These are phyloP conservation scores for Hylyphantes graminicola DNA, from an alignment of 1,140 invertebrate genomes.

Conservation along the genomic window DNA sequence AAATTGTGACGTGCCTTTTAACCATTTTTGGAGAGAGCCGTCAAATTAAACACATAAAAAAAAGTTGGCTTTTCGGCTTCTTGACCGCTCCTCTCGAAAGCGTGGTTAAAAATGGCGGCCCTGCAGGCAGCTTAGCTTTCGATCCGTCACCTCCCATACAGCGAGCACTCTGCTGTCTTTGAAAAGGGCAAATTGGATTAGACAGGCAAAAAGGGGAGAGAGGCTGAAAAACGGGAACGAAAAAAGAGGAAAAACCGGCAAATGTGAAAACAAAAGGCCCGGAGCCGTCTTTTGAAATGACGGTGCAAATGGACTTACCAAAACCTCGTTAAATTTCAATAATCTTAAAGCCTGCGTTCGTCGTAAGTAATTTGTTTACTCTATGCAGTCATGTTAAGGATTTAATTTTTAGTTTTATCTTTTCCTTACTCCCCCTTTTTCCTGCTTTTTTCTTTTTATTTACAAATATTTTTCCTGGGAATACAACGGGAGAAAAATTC, in stretches of 20 bases:
- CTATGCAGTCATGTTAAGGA: constrained; percentile 36
- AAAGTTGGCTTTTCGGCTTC: too few species aligned
- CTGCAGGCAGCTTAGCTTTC: background rate
- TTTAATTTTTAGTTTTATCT: constrained; percentile 22
- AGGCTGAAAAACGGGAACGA: constrained; percentile 13
- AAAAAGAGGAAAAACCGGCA: constrained; percentile 18
- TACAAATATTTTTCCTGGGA: background rate
- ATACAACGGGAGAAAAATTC: constrained; percentile 7
- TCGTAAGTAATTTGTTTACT: constrained; percentile 49
- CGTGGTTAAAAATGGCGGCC: constrained; percentile 34
- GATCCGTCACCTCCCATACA: background rate
- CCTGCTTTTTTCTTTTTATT: background rate
- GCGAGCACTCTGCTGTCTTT: constrained; percentile 17
- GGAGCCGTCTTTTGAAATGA: constrained; percentile 31
- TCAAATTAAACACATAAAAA: too few species aligned
- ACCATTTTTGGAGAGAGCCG: too few species aligned
- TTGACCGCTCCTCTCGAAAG: too few species aligned
- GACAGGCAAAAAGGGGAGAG: constrained; percentile 17
- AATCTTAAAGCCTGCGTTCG: constrained; percentile 52
- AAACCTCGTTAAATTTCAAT: constrained; percentile 56
- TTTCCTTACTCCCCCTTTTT: background rate
- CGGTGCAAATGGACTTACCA: constrained; percentile 54
- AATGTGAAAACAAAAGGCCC: constrained; percentile 44
- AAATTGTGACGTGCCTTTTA: too few species aligned
- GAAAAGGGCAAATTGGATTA: constrained; percentile 51